phyloP scores from a whole-genome alignment of 2,797 vertebrate genomes.

The Gouania willdenowi region DNA sequence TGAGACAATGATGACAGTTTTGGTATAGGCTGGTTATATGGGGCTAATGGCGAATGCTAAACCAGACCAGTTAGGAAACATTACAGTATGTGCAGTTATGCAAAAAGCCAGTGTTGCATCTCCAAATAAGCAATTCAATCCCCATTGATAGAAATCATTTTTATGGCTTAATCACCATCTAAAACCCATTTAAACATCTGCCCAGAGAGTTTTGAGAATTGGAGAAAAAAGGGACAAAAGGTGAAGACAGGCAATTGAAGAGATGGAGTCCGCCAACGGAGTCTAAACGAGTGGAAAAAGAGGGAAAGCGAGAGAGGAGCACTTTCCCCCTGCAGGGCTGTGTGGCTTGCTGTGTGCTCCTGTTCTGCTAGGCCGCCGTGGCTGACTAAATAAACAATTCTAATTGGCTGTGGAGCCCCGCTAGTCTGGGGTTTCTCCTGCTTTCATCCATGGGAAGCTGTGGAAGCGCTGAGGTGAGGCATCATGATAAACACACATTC shows the following conservation, averaged over 20 bases:
- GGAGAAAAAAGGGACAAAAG: constrained; percentile 23
- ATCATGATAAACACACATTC: constrained; percentile 74
- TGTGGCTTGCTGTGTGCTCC: constrained; percentile 67
- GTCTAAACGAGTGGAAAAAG: constrained; percentile 52
- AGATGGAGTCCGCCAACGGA: constrained; percentile 31
- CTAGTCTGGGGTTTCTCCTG: constrained; percentile 83
- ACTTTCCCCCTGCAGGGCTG: constrained; percentile 60
- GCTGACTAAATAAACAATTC: constrained; percentile 84
- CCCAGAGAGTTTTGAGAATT: constrained; percentile 16
- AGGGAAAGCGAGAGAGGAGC: constrained; percentile 26
- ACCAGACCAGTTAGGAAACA: too few species aligned
- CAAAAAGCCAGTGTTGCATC: constrained; percentile 4
- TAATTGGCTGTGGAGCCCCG: constrained; percentile 94
- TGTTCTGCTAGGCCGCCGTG: constrained; percentile 74
- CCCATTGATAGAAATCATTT: constrained; percentile 8
- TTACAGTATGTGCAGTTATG: constrained; percentile 1
- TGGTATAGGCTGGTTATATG: too few species aligned
- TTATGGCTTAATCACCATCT: constrained; percentile 2
- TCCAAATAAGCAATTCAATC: constrained; percentile 24
- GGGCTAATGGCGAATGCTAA: too few species aligned
- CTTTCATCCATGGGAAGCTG: constrained; percentile 77
- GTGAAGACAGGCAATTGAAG: constrained; percentile 19
- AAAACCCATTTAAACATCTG: constrained; percentile 15
- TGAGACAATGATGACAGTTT: too few species aligned
- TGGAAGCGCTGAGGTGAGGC: constrained; percentile 72